Base-by-base conservation (phyloP, 2,113 vertebrate species). In the Dermatemys mawii region DNA sequence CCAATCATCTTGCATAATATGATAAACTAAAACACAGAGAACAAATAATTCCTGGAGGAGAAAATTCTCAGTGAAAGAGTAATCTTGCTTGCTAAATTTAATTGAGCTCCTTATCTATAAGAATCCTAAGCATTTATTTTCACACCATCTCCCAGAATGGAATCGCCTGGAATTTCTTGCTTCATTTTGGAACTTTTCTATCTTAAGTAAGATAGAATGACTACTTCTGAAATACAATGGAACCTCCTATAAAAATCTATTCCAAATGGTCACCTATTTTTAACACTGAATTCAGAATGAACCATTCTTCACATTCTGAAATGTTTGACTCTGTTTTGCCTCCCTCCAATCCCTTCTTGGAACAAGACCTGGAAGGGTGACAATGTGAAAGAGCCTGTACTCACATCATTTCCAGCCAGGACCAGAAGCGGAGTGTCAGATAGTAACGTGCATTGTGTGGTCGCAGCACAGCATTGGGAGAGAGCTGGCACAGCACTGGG, bases 1-100 rank as follows among this genome's bases (percentile, higher is more conserved):
- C 41, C 82, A 41, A 88, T 22, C 70, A 51, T 86, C 76, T 80
- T 86, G 13, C 16, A 54, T 26, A 90, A 13, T 7, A 48, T 1
- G n/a, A 90, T 90, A 86, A 94, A 49, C 32, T 54, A 94, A 90
- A 93, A 95, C 41, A 49, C n/a, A 21, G 7, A 75, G 88, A 91
- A 38, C 26, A 70, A 92, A 87, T 76, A 88, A 51, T 60, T 95
- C 91, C 50, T 78, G 44, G 49, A 89, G 82, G 48, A 78, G 11
- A 32, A 81, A 87, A 96, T 60, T 81, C 41, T 49, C 54, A 78
- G 32, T 29, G 13, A 91, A 92, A 50, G 35, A 90, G 44, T n/a
- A 84, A 41, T 38, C 21, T 81, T 13, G 35, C 57, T 92, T 35
- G 8, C 5, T 41, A 79, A 76, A 53, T 90, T 88, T 79, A 94